phyloP scores from a whole-genome alignment of 2,888 invertebrate genomes.

The Nesidiocoris tenuis region DNA sequence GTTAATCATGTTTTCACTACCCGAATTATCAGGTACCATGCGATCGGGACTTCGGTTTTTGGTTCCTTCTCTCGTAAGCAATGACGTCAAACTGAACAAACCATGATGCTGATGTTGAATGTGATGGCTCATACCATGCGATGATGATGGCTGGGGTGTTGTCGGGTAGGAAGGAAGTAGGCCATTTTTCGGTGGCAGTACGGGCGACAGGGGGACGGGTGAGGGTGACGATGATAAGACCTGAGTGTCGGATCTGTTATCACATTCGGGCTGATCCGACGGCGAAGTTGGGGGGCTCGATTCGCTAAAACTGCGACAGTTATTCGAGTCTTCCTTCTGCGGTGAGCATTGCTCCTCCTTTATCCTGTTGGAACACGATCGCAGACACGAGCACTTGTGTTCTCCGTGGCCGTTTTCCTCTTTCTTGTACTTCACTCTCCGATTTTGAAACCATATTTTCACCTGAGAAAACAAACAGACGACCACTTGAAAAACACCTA shows the following conservation, averaged over 20 bases:
- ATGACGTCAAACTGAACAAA: neutral
- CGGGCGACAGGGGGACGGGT: neutral
- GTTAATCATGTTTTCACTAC: no score
- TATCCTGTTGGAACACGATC: conserved; percentile 38
- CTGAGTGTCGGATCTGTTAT: no score
- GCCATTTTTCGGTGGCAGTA: neutral
- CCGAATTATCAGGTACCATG: no score
- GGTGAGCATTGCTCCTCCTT: conserved; percentile 38
- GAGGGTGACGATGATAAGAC: neutral
- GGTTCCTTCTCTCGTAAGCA: no score
- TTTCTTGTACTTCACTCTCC: conserved; percentile 90
- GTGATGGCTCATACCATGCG: neutral
- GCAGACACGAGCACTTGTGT: conserved; percentile 42
- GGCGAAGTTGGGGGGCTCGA: neutral
- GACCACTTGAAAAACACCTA: neutral
- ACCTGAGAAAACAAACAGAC: conserved; percentile 56
- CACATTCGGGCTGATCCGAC: neutral
- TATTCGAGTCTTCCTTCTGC: conserved; percentile 5
- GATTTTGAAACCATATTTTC: conserved; percentile 93
- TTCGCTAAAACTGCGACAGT: neutral
- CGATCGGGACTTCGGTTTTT: no score
- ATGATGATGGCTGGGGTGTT: neutral
- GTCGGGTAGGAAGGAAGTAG: neutral
- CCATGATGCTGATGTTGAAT: neutral
- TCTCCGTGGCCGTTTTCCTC: conserved; percentile 60